Evolutionary conservation across 2,113 vertebrate species (phyloP).

Genomic region (Lagopus muta): DNA sequence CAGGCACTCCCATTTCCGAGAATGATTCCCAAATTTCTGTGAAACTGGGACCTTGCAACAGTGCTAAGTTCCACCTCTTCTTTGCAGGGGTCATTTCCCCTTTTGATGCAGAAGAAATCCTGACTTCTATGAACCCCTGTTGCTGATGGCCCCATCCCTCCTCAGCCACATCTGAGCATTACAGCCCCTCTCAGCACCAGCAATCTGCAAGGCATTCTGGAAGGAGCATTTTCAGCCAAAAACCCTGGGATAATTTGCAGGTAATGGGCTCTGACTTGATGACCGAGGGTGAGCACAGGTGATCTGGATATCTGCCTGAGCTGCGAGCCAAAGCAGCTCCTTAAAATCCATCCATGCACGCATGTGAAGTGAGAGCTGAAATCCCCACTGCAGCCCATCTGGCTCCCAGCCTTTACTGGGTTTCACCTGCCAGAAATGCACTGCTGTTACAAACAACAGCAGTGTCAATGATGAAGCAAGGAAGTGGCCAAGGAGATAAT

Average conservation of each 20-base stretch:
- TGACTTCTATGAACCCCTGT: not conserved
- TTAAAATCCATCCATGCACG: not conserved
- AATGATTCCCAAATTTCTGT: not conserved
- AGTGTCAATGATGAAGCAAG: not conserved
- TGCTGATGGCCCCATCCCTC: not conserved
- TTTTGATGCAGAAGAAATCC: not conserved
- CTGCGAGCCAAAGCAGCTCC: not conserved
- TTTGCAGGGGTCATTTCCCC: not conserved
- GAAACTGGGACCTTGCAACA: not conserved
- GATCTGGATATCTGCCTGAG: not conserved
- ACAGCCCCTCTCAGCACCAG: not conserved
- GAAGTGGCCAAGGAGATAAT: slow-evolving; percentile 22
- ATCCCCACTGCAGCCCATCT: rapidly evolving
- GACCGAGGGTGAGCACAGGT: not conserved
- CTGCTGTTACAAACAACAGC: slow-evolving; percentile 52
- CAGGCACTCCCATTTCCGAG: not conserved
- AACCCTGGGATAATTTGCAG: not conserved
- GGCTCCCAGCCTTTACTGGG: not conserved
- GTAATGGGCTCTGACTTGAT: not conserved
- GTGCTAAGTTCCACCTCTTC: not conserved
- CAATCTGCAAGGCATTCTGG: not conserved
- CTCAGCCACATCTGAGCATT: not conserved
- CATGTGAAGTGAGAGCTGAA: not conserved
- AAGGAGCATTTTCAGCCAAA: not conserved
- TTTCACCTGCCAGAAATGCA: slow-evolving; percentile 11